phyloP scores from a whole-genome alignment of 2,888 invertebrate species.

The Craniophora ligustri region DNA sequence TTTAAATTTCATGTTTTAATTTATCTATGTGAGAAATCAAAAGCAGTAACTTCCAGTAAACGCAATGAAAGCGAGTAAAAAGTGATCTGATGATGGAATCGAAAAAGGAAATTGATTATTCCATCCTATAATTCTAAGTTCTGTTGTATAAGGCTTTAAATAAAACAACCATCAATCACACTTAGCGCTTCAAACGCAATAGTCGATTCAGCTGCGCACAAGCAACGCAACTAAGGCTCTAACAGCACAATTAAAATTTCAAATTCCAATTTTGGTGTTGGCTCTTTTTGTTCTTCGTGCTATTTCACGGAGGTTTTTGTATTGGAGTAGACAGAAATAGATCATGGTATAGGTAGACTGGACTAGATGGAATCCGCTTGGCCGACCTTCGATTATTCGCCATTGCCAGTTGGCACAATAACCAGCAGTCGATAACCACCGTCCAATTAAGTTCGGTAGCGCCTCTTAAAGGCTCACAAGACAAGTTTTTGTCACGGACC shows the following conservation, averaged over 20 bases:
- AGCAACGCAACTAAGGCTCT: slow-evolving; percentile 47
- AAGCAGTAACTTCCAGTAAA: too few relatives aligned
- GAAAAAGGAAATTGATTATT: slow-evolving; percentile 7
- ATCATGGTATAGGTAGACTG: slow-evolving; percentile 50
- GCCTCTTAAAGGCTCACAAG: slow-evolving; percentile 74
- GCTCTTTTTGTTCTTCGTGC: slow-evolving; percentile 59
- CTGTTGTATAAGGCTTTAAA: slow-evolving; percentile 51
- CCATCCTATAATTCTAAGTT: slow-evolving; percentile 19
- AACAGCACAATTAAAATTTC: slow-evolving; percentile 73
- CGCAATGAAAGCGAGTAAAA: too few relatives aligned
- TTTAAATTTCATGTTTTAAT: too few relatives aligned
- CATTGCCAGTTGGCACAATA: slow-evolving; percentile 68
- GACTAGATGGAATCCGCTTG: slow-evolving; percentile 54
- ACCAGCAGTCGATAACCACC: slow-evolving; percentile 76
- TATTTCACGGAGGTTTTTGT: slow-evolving; percentile 67
- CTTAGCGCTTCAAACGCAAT: slow-evolving; percentile 52
- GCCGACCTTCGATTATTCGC: slow-evolving; percentile 75
- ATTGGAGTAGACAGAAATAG: slow-evolving; percentile 67
- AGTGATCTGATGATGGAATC: background rate
- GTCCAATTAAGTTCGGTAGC: slow-evolving; percentile 87
- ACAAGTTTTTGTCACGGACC: slow-evolving; percentile 81
- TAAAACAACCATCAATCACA: slow-evolving; percentile 62
- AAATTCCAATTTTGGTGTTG: slow-evolving; percentile 66
- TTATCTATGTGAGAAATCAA: too few relatives aligned
- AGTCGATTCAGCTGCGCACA: slow-evolving; percentile 43